Conservation (phyloP, 2,797 vertebrate genomes). For the Kryptopterus vitreolus region DNA sequence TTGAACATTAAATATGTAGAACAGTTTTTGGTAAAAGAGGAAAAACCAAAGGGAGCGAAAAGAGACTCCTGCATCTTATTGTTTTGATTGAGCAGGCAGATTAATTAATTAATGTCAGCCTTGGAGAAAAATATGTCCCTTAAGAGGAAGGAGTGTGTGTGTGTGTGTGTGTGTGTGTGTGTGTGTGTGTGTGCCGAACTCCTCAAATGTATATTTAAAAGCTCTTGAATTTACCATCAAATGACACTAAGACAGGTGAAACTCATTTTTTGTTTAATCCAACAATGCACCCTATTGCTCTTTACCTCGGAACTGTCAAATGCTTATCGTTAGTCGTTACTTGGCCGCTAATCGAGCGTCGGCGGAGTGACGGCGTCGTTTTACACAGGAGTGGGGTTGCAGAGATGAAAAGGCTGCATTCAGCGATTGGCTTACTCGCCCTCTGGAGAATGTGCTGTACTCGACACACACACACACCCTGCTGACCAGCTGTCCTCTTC, state of each 20-base stretch:
- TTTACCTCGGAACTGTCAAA: not conserved
- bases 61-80: not conserved
- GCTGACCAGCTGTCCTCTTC: conserved; percentile 48
- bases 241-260: not conserved
- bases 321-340: conserved; percentile 29
- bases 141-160: not conserved
- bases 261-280: not conserved
- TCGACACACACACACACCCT: conserved; percentile 29
- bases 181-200: not conserved
- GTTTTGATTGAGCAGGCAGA: conserved; percentile 38
- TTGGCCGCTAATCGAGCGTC: not conserved
- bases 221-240: not conserved
- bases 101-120: conserved; percentile 39
- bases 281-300: not conserved
- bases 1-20: not conserved
- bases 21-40: not conserved
- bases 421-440: conserved; percentile 20
- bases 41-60: not conserved
- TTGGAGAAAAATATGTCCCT: conserved; percentile 32
- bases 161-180: not conserved
- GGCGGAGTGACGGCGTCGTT: conserved; percentile 18
- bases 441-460: conserved; percentile 35
- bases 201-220: not conserved
- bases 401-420: conserved; percentile 44
- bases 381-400: conserved; percentile 32